Evolutionary conservation across 2,888 invertebrate genomes (phyloP).

Genomic region (Lapara coniferarum): DNA sequence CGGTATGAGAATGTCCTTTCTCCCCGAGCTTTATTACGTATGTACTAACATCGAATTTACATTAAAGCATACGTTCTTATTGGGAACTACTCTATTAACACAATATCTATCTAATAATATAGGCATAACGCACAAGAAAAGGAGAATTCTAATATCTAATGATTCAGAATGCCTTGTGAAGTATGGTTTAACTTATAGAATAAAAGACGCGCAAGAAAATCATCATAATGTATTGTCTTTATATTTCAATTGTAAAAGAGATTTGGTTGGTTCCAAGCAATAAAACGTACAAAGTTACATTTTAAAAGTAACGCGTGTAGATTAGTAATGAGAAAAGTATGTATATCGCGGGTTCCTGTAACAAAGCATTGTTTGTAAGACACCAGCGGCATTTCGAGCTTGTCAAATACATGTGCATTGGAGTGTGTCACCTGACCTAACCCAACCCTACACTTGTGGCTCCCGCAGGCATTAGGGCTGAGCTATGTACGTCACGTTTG

Average conservation of each 20-base stretch:
- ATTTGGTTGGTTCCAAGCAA: background rate
- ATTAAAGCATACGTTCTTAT: no score
- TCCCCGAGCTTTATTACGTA: no score
- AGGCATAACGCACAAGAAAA: no score
- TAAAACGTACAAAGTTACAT: background rate
- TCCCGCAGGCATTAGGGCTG: slow-evolving; percentile 58
- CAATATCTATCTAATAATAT: no score
- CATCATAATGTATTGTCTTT: background rate
- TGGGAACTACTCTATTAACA: no score
- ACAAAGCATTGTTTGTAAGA: slow-evolving; percentile 27
- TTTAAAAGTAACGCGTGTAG: background rate
- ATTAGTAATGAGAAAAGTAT: background rate
- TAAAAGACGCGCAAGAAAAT: background rate
- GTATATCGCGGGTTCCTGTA: slow-evolving; percentile 1
- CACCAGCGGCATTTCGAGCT: slow-evolving; percentile 31
- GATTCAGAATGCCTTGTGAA: no score
- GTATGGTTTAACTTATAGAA: no score
- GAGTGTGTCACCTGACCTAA: slow-evolving; percentile 79
- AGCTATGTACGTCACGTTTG: slow-evolving; percentile 44
- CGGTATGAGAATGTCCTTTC: no score
- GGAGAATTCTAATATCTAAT: no score
- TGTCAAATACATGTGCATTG: slow-evolving; percentile 60
- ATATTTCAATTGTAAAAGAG: no score
- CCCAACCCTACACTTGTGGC: slow-evolving; percentile 78
- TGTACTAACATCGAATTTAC: no score